Base-by-base conservation (phyloP, 2,797 vertebrate species). In the Anisognathus igniventris region DNA sequence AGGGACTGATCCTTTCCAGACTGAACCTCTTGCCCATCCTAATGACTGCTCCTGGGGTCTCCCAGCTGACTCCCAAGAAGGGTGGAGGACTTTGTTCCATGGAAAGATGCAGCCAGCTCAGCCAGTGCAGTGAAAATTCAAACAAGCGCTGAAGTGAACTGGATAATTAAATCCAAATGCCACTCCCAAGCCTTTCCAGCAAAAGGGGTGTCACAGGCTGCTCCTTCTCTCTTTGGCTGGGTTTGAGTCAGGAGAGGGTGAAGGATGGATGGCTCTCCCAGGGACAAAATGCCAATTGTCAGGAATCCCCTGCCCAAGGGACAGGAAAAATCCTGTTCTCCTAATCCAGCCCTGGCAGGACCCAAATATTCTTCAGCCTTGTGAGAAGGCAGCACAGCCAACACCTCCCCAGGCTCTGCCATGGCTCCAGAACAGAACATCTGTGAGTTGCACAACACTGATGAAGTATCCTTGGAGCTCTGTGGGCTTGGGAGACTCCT, bases 141-240 rank as follows among this genome's bases (percentile, higher is more conserved):
- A 84, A 73, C 77, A 76, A 84, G 88, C 31, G 2, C 54, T 91
- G 66, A 68, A 89, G 31, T n/a, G 72, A 62, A 25, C 30, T 16
- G 88, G 88, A 61, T 95, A 95, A 94, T 94, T 88, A 95, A 75
- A 95, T 70, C 88, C 93, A 95, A 96, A 87, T 66, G 91, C 37
- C 58, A 51, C 82, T 88, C 80, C 51, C 50, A 7, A 83, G 95
- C 50, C 79, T 48, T 56, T 83, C 35, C 78, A 66, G 80, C 16
- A 1, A 45, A 61, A 78, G 80, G 48, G 45, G 56, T 0, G 24
- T 87, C 85, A 42, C 58, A 65, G 58, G 60, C 90, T 74, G 53
- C 79, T 94, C 5, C 10, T 79, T 61, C 75, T 39, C 57, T 4
- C 1, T 21, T 40, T 60, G 53, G 40, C 37, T 77, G 22, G 40